These are phyloP conservation scores for Hormaphis cornu DNA, from an alignment of 1,140 invertebrate species.

Conservation along the genomic window DNA sequence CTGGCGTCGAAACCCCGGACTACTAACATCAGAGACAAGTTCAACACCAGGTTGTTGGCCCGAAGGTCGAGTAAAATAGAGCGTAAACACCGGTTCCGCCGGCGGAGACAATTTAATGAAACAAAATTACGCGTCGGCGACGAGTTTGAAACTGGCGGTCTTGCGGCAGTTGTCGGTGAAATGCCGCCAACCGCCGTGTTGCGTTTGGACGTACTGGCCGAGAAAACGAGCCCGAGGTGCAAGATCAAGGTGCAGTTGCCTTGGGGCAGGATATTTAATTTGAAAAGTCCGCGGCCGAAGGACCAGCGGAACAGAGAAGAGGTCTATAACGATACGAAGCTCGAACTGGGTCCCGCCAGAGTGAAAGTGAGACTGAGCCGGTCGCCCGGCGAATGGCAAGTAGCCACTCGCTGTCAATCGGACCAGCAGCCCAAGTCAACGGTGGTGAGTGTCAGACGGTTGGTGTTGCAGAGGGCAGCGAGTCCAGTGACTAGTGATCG, in stretches of 20 bases:
- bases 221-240: background rate
- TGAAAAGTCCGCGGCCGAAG: background rate
- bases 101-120: too few relatives aligned
- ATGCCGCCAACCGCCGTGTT: background rate
- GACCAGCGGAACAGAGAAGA: background rate
- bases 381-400: slow-evolving; percentile 13
- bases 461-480: background rate
- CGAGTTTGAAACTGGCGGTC: background rate
- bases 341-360: slow-evolving; percentile 25
- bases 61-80: background rate
- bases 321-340: background rate
- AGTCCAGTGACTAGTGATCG: background rate
- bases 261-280: slow-evolving; percentile 29
- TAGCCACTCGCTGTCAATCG: background rate
- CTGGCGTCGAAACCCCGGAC: background rate
- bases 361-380: slow-evolving; percentile 17
- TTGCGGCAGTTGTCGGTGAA: background rate
- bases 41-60: background rate
- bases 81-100: background rate
- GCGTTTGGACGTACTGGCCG: too few relatives aligned
- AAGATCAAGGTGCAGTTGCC: slow-evolving; percentile 31
- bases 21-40: background rate
- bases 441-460: slow-evolving; percentile 10
- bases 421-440: slow-evolving; percentile 5
- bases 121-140: background rate